Percentiles rank a stretch among this genome's conserved stretches.
Evolutionary conservation across 2,888 invertebrate genomes (phyloP).

Genomic region (Andrena haemorrhoa): DNA sequence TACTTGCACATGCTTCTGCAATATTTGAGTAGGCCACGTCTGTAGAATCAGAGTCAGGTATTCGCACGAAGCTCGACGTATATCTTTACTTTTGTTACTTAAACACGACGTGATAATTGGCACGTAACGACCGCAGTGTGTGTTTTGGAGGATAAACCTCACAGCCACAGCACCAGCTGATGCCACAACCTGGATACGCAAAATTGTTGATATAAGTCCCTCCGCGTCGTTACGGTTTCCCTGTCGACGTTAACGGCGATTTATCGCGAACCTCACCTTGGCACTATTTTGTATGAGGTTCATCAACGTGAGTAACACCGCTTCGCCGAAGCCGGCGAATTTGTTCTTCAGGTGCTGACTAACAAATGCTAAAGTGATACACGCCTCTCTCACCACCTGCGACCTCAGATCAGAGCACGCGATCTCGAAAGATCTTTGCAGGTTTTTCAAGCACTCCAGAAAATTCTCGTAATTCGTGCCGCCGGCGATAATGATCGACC

Average conservation of each 20-base stretch:
- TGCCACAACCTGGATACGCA: slow-evolving; percentile 90
- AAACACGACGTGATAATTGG: slow-evolving; percentile 92
- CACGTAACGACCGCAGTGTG: slow-evolving; percentile 92
- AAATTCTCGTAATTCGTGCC: slow-evolving; percentile 91
- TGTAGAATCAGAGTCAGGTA: slow-evolving; percentile 93
- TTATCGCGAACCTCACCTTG: slow-evolving; percentile 88
- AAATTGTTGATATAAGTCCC: slow-evolving; percentile 18
- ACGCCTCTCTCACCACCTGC: slow-evolving; percentile 97
- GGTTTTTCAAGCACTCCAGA: slow-evolving; percentile 90
- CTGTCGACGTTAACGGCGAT: slow-evolving; percentile 1
- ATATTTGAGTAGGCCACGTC: slow-evolving; percentile 93
- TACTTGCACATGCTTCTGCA: slow-evolving; percentile 92
- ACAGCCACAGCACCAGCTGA: slow-evolving; percentile 95
- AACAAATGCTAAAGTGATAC: slow-evolving; percentile 97
- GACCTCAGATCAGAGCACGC: slow-evolving; percentile 96
- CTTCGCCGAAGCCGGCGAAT: slow-evolving; percentile 94
- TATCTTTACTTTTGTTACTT: slow-evolving; percentile 96
- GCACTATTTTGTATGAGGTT: slow-evolving; percentile 97
- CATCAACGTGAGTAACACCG: slow-evolving; percentile 93
- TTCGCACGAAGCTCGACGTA: slow-evolving; percentile 92
- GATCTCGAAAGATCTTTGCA: slow-evolving; percentile 93
- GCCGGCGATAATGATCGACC: slow-evolving; percentile 93
- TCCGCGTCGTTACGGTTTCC: not conserved
- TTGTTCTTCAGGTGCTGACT: slow-evolving; percentile 93
- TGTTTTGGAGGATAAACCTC: slow-evolving; percentile 94